Evolutionary conservation across 2,797 vertebrate genomes (phyloP).

Genomic region (Erethizon dorsatum): DNA sequence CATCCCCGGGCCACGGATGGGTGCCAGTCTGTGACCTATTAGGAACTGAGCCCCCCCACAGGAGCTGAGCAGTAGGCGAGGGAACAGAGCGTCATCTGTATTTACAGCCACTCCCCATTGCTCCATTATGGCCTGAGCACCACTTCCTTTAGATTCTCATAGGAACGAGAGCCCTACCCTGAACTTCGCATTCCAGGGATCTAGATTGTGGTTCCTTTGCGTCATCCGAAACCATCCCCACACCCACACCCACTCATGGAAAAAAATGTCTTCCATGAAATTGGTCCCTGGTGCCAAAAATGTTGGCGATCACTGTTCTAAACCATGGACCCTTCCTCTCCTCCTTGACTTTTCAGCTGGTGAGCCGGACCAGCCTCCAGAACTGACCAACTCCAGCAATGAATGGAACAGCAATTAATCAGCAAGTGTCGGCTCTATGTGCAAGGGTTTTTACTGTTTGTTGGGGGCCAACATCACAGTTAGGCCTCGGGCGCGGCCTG

Average conservation of each 20-base stretch:
- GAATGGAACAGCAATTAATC: slow-evolving; percentile 66
- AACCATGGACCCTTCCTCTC: background rate
- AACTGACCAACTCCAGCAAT: slow-evolving; percentile 76
- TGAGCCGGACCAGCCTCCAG: slow-evolving; percentile 2
- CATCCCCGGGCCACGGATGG: background rate
- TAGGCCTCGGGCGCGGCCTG: no score
- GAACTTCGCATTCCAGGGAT: background rate
- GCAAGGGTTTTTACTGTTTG: background rate
- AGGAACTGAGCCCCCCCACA: background rate
- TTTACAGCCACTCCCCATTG: background rate
- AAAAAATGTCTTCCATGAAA: background rate
- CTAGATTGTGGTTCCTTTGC: background rate
- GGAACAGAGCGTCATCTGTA: background rate
- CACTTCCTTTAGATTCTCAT: background rate
- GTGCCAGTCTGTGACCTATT: background rate
- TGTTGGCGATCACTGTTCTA: background rate
- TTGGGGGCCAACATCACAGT: no score
- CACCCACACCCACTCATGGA: background rate
- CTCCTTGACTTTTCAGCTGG: slow-evolving; percentile 60
- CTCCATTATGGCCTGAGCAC: background rate
- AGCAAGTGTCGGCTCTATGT: slow-evolving; percentile 80
- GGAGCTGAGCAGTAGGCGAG: background rate
- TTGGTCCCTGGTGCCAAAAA: background rate
- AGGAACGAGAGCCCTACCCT: background rate
- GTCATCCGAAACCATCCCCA: background rate